Percentiles rank a stretch among this genome's conserved stretches.
Evolutionary conservation across 2,797 vertebrate species (phyloP).

Genomic region (Mycteria americana): DNA sequence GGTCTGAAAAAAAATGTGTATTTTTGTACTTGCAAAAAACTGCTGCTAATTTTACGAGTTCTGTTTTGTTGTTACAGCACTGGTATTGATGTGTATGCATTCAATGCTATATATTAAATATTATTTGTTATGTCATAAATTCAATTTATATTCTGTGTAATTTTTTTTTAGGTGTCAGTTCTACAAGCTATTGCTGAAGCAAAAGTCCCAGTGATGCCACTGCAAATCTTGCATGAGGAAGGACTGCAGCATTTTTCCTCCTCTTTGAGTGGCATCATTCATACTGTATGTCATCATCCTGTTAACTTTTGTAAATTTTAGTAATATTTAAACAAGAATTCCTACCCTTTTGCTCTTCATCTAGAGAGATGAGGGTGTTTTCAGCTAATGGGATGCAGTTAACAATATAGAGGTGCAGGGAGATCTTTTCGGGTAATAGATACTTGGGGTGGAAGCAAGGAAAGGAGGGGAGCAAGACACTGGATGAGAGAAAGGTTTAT

Average conservation of each 20-base stretch:
- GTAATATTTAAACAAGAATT: neutral
- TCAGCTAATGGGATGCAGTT: neutral
- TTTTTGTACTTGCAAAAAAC: slow-evolving; percentile 93
- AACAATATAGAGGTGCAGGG: neutral
- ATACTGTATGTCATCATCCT: neutral
- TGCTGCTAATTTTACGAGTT: slow-evolving; percentile 87
- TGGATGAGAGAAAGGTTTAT: neutral
- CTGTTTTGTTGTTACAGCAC: slow-evolving; percentile 73
- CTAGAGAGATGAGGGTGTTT: neutral
- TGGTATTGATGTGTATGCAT: slow-evolving; percentile 74
- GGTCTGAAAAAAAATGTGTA: slow-evolving; percentile 87
- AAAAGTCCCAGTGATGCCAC: neutral
- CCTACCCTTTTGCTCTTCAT: neutral
- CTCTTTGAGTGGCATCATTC: neutral
- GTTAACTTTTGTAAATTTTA: neutral
- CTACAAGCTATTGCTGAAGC: neutral
- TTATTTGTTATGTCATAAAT: slow-evolving; percentile 69
- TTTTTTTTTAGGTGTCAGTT: neutral
- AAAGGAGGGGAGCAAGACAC: neutral
- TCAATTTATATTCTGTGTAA: neutral
- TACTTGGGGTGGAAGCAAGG: neutral
- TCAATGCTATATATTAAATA: slow-evolving; percentile 76
- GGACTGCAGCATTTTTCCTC: neutral
- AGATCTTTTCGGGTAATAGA: neutral
- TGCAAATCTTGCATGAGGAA: neutral